A percentile compares a stretch with the other conserved stretches of the same genome.
These are phyloP conservation scores for Hydropsyche tenuis DNA, from an alignment of 1,140 invertebrate species.

Conservation along the genomic window DNA sequence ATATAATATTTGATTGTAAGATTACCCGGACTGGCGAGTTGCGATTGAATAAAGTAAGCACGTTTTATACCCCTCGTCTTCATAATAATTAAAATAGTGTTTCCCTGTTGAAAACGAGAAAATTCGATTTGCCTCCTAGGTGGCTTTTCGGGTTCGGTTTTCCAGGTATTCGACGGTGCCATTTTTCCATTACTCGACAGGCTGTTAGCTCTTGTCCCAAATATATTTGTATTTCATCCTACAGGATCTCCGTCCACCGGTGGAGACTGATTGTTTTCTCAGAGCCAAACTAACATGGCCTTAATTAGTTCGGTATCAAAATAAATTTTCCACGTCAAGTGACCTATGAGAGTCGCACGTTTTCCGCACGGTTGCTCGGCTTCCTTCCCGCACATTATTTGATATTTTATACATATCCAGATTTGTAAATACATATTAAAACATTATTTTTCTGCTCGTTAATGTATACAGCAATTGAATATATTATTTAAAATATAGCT, in stretches of 20 bases:
- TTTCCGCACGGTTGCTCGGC: no score
- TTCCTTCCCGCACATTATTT: no score
- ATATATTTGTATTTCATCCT: slow-evolving; percentile 35
- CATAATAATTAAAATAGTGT: background rate
- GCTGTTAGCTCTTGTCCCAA: slow-evolving; percentile 18
- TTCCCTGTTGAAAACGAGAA: background rate
- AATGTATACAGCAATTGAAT: no score
- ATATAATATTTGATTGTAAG: no score
- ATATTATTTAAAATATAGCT: no score
- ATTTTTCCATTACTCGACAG: background rate
- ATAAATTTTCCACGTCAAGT: slow-evolving; percentile 34
- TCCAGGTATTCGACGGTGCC: background rate
- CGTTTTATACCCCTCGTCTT: no score
- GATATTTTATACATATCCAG: no score
- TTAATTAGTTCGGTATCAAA: slow-evolving; percentile 36
- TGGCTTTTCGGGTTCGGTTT: background rate
- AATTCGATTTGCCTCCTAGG: background rate
- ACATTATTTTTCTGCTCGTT: no score
- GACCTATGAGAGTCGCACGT: slow-evolving; percentile 2
- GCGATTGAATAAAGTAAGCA: no score
- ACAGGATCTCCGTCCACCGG: background rate
- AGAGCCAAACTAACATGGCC: slow-evolving; percentile 32
- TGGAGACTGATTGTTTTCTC: slow-evolving; percentile 30
- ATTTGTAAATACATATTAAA: no score
- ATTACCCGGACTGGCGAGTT: no score